Evolutionary conservation across 2,797 vertebrate species (phyloP).

Genomic region (Lacerta bilineata): DNA sequence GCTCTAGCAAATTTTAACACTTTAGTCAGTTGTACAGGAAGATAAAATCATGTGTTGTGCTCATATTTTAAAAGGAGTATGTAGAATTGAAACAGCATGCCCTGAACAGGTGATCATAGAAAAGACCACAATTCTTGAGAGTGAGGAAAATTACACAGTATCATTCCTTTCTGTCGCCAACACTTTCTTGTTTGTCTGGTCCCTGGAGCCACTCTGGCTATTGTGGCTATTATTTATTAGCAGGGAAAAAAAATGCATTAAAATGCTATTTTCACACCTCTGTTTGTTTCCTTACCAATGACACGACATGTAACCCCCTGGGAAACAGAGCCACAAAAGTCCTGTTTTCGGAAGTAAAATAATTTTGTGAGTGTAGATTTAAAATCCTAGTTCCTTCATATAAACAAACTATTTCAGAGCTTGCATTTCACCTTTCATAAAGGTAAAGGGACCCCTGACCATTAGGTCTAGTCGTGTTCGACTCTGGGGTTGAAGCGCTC

Average conservation of each 20-base stretch:
- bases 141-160: slow-evolving; percentile 28
- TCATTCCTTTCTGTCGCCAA: slow-evolving; percentile 22
- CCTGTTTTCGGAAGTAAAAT: slow-evolving; percentile 43
- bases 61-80: slow-evolving; percentile 29
- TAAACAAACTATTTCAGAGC: slow-evolving; percentile 27
- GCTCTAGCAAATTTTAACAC: not conserved
- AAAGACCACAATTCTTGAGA: slow-evolving; percentile 47
- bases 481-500: too few species aligned
- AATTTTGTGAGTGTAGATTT: slow-evolving; percentile 36
- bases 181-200: slow-evolving; percentile 44
- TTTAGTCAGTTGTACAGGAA: not conserved
- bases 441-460: too few species aligned
- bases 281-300: slow-evolving; percentile 62
- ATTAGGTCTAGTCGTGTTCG: too few species aligned
- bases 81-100: slow-evolving; percentile 35
- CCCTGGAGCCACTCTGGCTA: slow-evolving; percentile 37
- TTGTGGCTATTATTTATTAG: slow-evolving; percentile 60
- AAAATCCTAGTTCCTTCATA: slow-evolving; percentile 13
- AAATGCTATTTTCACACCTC: slow-evolving; percentile 54
- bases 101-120: slow-evolving; percentile 22
- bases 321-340: slow-evolving; percentile 18
- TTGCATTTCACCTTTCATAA: slow-evolving; percentile 18
- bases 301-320: slow-evolving; percentile 40
- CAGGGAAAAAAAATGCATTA: slow-evolving; percentile 50
- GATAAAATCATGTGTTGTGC: slow-evolving; percentile 37